Conservation (phyloP, 35 echinoderm and acorn worm genomes). For the Strongylocentrotus purpuratus region DNA sequence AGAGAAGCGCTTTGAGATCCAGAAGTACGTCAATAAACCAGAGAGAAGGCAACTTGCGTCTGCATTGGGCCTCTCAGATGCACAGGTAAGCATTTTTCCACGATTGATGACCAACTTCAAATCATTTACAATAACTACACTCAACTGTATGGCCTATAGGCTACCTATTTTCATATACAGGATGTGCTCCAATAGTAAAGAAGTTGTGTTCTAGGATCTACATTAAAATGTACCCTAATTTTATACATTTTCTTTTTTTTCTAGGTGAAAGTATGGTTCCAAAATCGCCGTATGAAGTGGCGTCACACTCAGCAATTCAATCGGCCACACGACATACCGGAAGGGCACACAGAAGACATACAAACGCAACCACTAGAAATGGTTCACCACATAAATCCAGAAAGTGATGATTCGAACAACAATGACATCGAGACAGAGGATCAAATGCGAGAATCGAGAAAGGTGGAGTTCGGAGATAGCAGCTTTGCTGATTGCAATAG, state of each 20-base stretch:
- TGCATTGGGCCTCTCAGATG: conserved; percentile 86
- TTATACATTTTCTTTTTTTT: conserved; percentile 12
- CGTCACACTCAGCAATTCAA: conserved; percentile 86
- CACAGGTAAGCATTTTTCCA: conserved; percentile 70
- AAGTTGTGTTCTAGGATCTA: too few species aligned
- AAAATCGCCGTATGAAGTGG: conserved; percentile 99
- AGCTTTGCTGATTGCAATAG: background rate
- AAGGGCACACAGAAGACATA: background rate
- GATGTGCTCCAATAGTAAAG: too few species aligned
- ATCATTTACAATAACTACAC: too few species aligned
- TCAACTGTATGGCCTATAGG: too few species aligned
- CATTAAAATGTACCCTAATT: too few species aligned
- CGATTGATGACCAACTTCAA: too few species aligned
- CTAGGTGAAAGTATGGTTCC: conserved; percentile 99
- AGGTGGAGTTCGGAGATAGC: background rate
- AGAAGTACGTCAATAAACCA: conserved; percentile 99
- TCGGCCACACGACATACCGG: conserved; percentile 49
- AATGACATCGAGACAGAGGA: background rate
- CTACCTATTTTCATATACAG: too few species aligned
- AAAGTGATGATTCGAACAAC: background rate
- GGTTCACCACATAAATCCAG: background rate
- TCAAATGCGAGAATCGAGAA: background rate
- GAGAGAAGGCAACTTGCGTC: conserved; percentile 90
- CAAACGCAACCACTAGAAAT: background rate
- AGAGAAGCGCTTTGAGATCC: conserved; percentile 92